Percentiles rank a stretch among this genome's conserved stretches.
Conservation (phyloP, 2,797 vertebrate species). For the Mycteria americana region DNA sequence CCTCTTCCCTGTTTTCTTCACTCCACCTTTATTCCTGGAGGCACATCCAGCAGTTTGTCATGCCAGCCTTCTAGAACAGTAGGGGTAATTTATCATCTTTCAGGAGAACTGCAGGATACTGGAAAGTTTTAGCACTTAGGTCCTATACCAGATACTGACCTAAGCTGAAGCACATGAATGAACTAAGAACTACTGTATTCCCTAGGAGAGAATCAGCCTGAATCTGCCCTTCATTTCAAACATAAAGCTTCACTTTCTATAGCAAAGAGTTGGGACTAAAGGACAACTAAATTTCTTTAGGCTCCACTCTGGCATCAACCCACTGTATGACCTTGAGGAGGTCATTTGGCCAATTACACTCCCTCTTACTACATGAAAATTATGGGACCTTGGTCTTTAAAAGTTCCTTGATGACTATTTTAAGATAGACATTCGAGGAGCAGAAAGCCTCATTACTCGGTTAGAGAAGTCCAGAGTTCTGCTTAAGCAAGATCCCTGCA, state of each 20-base stretch:
- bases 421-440: not conserved
- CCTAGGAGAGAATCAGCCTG: not conserved
- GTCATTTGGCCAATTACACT: too few relatives aligned
- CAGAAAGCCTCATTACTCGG: not conserved
- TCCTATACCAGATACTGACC: not conserved
- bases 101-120: not conserved
- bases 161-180: not conserved
- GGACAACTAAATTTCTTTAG: not conserved
- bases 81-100: not conserved
- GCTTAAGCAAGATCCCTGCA: not conserved
- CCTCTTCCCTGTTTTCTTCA: not conserved
- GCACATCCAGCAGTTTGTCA: not conserved
- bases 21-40: not conserved
- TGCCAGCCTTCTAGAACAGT: not conserved
- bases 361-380: not conserved
- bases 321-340: not conserved
- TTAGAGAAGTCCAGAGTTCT: not conserved
- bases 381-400: fast-evolving
- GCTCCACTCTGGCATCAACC: not conserved
- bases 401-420: not conserved
- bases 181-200: not conserved
- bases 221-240: not conserved
- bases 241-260: not conserved
- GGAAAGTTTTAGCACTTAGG: not conserved
- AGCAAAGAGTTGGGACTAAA: not conserved